These are phyloP conservation scores for Periophthalmus magnuspinnatus DNA, from an alignment of 2,797 vertebrate species.

Conservation along the genomic window DNA sequence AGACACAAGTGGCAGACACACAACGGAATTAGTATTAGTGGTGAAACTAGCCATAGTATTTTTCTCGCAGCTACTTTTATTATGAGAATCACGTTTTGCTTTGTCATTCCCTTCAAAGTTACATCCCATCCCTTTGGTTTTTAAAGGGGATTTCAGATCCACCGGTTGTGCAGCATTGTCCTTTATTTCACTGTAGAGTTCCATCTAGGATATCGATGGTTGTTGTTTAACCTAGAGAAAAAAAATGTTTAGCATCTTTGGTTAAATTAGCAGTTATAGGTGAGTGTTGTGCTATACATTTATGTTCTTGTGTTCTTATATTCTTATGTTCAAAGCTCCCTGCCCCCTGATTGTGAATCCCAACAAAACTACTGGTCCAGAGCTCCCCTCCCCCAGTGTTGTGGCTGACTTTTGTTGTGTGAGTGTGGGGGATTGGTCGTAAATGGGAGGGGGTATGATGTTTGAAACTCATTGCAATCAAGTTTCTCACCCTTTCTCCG, in stretches of 20 bases:
- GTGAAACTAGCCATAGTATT: slow-evolving; percentile 75
- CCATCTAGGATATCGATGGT: slow-evolving; percentile 68
- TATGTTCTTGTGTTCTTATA: slow-evolving; percentile 5
- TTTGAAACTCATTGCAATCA: slow-evolving; percentile 70
- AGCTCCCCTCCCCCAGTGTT: slow-evolving; percentile 76
- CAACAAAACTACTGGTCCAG: slow-evolving; percentile 73
- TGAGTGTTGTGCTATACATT: neutral
- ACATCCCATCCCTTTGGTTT: slow-evolving; percentile 49
- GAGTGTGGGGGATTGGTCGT: slow-evolving; percentile 56
- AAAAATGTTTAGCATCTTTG: slow-evolving; percentile 13
- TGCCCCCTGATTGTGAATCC: slow-evolving; percentile 65
- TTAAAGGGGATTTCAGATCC: slow-evolving; percentile 53
- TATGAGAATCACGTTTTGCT: slow-evolving; percentile 48
- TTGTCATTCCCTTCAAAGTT: slow-evolving; percentile 58
- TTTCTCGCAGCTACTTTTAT: slow-evolving; percentile 59
- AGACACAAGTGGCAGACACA: slow-evolving; percentile 89
- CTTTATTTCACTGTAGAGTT: slow-evolving; percentile 59
- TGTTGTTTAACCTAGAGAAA: slow-evolving; percentile 51
- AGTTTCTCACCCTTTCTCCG: slow-evolving; percentile 70
- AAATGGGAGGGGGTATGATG: slow-evolving; percentile 60
- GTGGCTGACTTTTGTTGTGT: slow-evolving; percentile 76
- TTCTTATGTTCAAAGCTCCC: slow-evolving; percentile 66
- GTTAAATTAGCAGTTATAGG: slow-evolving; percentile 13
- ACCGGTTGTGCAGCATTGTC: slow-evolving; percentile 52
- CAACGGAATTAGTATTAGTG: slow-evolving; percentile 82